Base-by-base conservation (phyloP, 1,140 invertebrate species). In the Leptopilina boulardi region DNA sequence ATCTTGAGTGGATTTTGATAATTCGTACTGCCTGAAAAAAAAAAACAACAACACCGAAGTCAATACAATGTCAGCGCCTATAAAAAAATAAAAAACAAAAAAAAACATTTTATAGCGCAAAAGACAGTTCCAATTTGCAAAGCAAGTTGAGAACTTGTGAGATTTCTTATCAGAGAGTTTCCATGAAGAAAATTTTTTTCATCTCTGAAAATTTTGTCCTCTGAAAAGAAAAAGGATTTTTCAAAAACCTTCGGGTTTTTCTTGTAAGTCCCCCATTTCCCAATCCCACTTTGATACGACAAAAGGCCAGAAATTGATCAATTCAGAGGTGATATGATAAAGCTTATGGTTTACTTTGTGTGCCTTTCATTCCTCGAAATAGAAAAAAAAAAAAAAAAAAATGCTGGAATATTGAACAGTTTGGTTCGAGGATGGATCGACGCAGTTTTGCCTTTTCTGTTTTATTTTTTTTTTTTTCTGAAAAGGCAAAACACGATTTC, bases 331-430 rank as follows among this genome's bases (percentile, higher is more conserved):
- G 82, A 88, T 80, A 82, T 76, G 85, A 82, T 80, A 84, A 79
- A 74, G 77, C 71, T 82, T 80, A 56, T 56, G 59, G 26, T 66
- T 79, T 75, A 74, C 83, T 83, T 83, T 80, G 79, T 88, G 87
- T 89, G 87, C 87, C 87, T 90, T 90, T 89, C 80, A 84, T 86
- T 82, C 83, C 78, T 78, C 59, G 76, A 75, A 54, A 77, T 56
- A 56, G n/a, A n/a, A n/a, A n/a, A n/a, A n/a, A n/a, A 75, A 54
- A 54, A 34, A 3, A 34, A 34, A 34, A 38, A 3, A 38, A 66
- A 66, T 34, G 59, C 15, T n/a, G n/a, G 59, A 11, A 38, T 54
- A 34, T 59, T 59, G 56, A 66, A 30, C 23, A 30, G 11, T 30
- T 66, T 66, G 82, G 81, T 79, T 87, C 84, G 81, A 86, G 82